Conservation (phyloP, 2,888 invertebrate species). For the Xanthia icteritia region DNA sequence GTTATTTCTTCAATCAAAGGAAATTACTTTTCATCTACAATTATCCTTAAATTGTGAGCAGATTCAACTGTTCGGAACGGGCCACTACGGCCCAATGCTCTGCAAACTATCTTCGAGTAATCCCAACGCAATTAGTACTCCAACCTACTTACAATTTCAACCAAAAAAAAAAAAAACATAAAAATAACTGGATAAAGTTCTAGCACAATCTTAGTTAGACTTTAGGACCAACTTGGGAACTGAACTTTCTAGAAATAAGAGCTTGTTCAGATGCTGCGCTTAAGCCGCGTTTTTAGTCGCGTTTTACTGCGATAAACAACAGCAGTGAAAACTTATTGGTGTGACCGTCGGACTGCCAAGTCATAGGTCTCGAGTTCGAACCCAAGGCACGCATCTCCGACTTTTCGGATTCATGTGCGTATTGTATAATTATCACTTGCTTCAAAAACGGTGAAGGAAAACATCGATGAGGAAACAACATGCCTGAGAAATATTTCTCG, state of each 20-base stretch:
- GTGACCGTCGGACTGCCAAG: too few relatives aligned
- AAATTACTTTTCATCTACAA: not conserved
- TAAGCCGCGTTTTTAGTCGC: not conserved
- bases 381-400: too few relatives aligned
- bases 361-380: too few relatives aligned
- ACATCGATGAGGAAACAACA: too few relatives aligned
- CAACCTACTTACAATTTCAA: conserved; percentile 27
- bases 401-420: too few relatives aligned
- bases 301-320: not conserved
- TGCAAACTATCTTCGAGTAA: conserved; percentile 33
- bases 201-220: conserved; percentile 57
- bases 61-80: not conserved
- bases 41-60: conserved; percentile 17
- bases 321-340: too few relatives aligned
- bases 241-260: conserved; percentile 39
- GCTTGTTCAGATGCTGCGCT: conserved; percentile 11
- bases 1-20: too few relatives aligned
- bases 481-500: too few relatives aligned
- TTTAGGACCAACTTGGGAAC: conserved; percentile 56
- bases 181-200: conserved; percentile 51
- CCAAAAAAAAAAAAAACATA: conserved; percentile 14
- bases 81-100: conserved; percentile 17
- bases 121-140: conserved; percentile 59
- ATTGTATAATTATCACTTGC: too few relatives aligned
- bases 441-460: too few relatives aligned